Evolutionary conservation across 1,140 invertebrate genomes (phyloP).

Genomic region (Vanessa tameamea): DNA sequence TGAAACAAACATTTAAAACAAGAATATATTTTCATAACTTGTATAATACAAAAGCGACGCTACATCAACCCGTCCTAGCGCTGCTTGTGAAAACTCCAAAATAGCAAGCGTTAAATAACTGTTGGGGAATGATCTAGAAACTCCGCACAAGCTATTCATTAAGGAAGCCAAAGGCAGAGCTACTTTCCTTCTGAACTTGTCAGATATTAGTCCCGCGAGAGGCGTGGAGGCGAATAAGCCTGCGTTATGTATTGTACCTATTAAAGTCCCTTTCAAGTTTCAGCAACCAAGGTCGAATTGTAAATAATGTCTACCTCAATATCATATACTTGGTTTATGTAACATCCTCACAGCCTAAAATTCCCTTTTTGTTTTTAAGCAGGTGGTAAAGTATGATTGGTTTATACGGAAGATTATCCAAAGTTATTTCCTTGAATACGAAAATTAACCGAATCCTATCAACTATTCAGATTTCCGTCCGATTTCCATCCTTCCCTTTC

Average conservation of each 20-base stretch:
- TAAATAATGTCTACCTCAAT: constrained; percentile 20
- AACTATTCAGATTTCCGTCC: too few relatives aligned
- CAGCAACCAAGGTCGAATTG: constrained; percentile 73
- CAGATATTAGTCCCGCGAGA: constrained; percentile 84
- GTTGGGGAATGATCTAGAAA: constrained; percentile 84
- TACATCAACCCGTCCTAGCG: too few relatives aligned
- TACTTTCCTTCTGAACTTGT: constrained; percentile 82
- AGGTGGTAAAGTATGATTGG: neutral
- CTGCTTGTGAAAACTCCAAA: constrained; percentile 51
- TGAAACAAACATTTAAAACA: too few relatives aligned
- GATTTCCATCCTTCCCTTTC: too few relatives aligned
- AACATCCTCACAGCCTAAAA: neutral
- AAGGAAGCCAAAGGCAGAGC: constrained; percentile 82
- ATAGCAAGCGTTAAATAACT: constrained; percentile 82
- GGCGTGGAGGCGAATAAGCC: constrained; percentile 86
- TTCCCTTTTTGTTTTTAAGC: neutral
- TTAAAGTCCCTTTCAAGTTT: constrained; percentile 85
- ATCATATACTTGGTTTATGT: neutral
- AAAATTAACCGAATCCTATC: too few relatives aligned
- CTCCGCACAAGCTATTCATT: constrained; percentile 82
- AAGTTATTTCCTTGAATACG: constrained; percentile 3
- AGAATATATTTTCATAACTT: too few relatives aligned
- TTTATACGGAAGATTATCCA: neutral
- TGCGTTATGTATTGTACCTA: constrained; percentile 73
- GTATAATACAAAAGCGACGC: too few relatives aligned